Conservation (phyloP, 2,113 vertebrate species). For the Macrotus californicus region DNA sequence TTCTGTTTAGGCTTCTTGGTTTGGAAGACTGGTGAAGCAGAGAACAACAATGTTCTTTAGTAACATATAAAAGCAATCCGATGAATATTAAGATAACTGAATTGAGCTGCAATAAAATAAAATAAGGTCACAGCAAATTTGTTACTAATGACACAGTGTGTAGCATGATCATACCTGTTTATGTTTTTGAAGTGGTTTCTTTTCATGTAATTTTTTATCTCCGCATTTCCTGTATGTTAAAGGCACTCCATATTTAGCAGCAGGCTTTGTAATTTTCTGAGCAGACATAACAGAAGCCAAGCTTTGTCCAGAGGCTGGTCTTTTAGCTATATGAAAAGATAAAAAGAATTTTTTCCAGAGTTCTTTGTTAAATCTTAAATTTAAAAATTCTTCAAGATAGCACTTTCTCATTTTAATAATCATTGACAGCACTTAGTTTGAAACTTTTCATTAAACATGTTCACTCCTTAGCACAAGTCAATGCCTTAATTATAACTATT, state of each 20-base stretch:
- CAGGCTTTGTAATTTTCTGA: constrained; percentile 96
- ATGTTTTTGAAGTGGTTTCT: constrained; percentile 83
- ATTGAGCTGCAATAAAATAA: background rate
- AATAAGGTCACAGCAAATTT: background rate
- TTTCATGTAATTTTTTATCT: constrained; percentile 86
- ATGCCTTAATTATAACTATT: background rate
- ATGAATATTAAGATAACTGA: background rate
- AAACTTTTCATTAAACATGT: background rate
- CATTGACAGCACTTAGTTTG: background rate
- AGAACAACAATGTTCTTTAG: background rate
- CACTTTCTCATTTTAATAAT: constrained; percentile 9
- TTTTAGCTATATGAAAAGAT: constrained; percentile 81
- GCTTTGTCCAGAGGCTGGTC: constrained; percentile 82
- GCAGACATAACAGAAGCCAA: constrained; percentile 78
- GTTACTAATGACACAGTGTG: background rate
- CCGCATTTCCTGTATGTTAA: constrained; percentile 86
- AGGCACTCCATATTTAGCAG: constrained; percentile 97
- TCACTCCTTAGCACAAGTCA: background rate
- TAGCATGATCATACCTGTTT: constrained; percentile 81
- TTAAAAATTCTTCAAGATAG: constrained; percentile 33
- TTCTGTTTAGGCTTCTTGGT: background rate
- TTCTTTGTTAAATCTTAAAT: constrained; percentile 35
- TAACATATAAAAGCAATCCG: constrained; percentile 15
- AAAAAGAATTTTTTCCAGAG: background rate
- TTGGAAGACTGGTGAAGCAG: background rate